Percentiles rank a stretch among this genome's conserved stretches.
Conservation (phyloP, 2,113 vertebrate species). For the Cochlearius cochlearius region DNA sequence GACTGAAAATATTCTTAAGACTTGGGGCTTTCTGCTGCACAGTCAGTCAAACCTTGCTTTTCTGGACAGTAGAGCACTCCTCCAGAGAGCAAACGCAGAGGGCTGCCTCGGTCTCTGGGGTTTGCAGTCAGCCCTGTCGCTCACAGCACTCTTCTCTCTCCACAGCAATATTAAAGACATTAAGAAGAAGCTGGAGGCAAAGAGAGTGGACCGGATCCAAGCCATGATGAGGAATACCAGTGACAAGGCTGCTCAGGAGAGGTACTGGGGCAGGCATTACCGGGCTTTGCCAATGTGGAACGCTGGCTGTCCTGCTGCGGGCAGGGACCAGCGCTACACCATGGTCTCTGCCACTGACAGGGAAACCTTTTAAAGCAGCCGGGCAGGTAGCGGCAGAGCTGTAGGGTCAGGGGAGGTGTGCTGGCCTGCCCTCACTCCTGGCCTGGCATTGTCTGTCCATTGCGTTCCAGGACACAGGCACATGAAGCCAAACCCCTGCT, state of each 20-base stretch:
- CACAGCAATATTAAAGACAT: constrained; percentile 84
- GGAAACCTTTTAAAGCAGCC: too few relatives aligned
- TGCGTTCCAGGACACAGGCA: too few relatives aligned
- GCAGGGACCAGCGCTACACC: background rate
- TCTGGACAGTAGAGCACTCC: accelerated
- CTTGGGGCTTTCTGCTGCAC: background rate
- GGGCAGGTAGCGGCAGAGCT: background rate
- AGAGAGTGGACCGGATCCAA: constrained; percentile 75
- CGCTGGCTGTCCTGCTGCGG: background rate
- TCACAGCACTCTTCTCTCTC: background rate
- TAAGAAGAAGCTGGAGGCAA: constrained; percentile 83
- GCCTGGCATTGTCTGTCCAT: background rate
- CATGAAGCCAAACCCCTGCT: background rate
- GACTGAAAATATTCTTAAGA: background rate
- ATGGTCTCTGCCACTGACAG: background rate
- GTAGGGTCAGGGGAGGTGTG: background rate
- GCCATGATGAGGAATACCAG: constrained; percentile 70
- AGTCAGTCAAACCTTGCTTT: too few relatives aligned
- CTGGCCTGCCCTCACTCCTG: background rate
- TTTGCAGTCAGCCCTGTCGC: background rate
- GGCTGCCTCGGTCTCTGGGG: background rate
- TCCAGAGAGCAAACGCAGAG: background rate
- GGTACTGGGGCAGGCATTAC: constrained; percentile 37
- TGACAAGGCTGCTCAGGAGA: constrained; percentile 86
- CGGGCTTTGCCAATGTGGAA: background rate